Percentiles rank a stretch among this genome's conserved stretches.
Evolutionary conservation across 2,888 invertebrate species (phyloP).

Genomic region (Therioaphis trifolii): DNA sequence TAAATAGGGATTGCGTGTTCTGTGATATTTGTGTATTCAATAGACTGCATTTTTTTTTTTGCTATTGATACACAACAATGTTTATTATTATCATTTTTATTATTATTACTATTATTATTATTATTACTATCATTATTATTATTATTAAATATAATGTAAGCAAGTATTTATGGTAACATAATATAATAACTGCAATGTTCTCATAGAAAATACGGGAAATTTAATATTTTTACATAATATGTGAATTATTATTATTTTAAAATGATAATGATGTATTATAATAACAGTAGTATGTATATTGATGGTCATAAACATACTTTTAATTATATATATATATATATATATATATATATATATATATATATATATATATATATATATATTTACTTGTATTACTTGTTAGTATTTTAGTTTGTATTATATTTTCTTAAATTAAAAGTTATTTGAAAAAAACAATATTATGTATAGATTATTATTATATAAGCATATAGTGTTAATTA

Average conservation of each 20-base stretch:
- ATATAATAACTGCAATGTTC: background rate
- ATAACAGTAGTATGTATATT: conserved; percentile 31
- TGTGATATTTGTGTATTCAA: conserved; percentile 62
- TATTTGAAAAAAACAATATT: conserved; percentile 27
- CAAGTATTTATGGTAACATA: conserved; percentile 38
- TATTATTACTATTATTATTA: conserved; percentile 26
- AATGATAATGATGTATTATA: conserved; percentile 15
- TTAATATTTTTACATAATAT: conserved; percentile 19
- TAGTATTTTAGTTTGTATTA: conserved; percentile 56
- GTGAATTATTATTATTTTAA: conserved; percentile 8
- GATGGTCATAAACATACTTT: conserved; percentile 23
- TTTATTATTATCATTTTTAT: conserved; percentile 56
- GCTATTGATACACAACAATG: conserved; percentile 58
- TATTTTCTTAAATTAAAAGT: conserved; percentile 40
- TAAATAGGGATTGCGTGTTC: conserved; percentile 60
- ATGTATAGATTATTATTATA: conserved; percentile 44
- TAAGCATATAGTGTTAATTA: conserved; percentile 24
- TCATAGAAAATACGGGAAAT: conserved; percentile 26
- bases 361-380: no score
- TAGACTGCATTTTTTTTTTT: conserved; percentile 58
- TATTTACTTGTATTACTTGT: conserved; percentile 39
- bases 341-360: no score
- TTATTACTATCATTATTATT: conserved; percentile 35
- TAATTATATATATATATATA: conserved; percentile 9
- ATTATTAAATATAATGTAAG: conserved; percentile 26